Conservation (phyloP, 1,140 invertebrate genomes). For the Babylonia areolata region DNA sequence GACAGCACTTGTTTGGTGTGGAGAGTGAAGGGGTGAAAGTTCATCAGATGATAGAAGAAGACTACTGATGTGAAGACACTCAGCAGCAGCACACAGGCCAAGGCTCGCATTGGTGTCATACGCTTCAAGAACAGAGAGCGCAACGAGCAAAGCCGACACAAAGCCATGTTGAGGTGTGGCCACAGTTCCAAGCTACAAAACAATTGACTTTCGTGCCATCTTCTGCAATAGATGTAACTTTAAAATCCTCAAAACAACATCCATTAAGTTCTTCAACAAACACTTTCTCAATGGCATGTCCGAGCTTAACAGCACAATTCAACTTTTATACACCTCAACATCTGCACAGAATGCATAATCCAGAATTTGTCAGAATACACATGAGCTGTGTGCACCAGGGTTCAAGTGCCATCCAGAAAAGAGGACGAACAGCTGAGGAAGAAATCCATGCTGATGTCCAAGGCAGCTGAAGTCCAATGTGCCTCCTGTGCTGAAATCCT, state of each 20-base stretch:
- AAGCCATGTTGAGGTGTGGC: slow-evolving; percentile 1
- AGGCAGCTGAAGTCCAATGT: background rate
- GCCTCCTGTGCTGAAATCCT: background rate
- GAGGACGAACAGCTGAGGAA: slow-evolving; percentile 35
- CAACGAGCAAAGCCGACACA: slow-evolving; percentile 21
- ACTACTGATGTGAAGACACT: slow-evolving; percentile 46
- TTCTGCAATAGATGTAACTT: background rate
- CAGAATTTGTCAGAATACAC: background rate
- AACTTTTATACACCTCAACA: background rate
- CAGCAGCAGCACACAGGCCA: slow-evolving; percentile 42
- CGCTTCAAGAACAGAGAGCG: slow-evolving; percentile 41
- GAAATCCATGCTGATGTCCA: slow-evolving; percentile 43
- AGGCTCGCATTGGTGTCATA: slow-evolving; percentile 39
- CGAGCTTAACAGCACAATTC: background rate
- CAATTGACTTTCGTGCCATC: background rate
- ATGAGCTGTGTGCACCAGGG: background rate
- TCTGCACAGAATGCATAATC: background rate
- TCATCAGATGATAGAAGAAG: slow-evolving; percentile 48
- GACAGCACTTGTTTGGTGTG: background rate
- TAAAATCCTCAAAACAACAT: background rate
- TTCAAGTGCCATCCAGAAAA: slow-evolving; percentile 52
- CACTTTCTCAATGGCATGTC: too few species aligned
- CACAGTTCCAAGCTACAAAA: background rate
- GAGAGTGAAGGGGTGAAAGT: slow-evolving; percentile 23
- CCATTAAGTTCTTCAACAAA: background rate